Evolutionary conservation across 2,888 invertebrate genomes (phyloP), one percentile per base, ranked within the genome.

Genomic region (Andrena marginata): DNA sequence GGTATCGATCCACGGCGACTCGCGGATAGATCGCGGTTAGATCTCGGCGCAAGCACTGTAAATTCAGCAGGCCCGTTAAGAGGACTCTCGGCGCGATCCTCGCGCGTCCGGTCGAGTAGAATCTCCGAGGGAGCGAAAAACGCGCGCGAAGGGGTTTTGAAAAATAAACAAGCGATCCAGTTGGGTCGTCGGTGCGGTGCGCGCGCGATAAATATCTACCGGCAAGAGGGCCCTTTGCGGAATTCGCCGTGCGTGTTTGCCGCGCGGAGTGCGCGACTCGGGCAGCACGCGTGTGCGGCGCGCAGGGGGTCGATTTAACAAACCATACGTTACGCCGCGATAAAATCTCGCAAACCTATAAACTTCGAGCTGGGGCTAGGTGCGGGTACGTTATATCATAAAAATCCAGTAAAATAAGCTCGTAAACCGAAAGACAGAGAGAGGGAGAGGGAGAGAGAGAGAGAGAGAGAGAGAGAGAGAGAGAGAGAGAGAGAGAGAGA

Each of bases 401-500:
- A 93, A 93, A 94, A 94, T 93, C 92, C 93, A 91, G 93, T 94
- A 93, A 93, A 93, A 93, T 93, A 93, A 92, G 92, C 92, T 93
- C 93, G 93, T 93, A 93, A 94, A 93, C 88, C 87, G 90, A 84
- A 89, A 69, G 80, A 79, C 60, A 76, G 83, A 80, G 76, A 68
- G 77, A 80, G 68, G 65, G 77, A 80, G 68, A 70, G 69, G 65
- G 77, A 80, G 68, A 70, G 69, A 68, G 77, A 80, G 68, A 70
- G 69, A 68, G 77, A 80, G 68, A 70, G 69, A 68, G 77, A 80
- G 68, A 70, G 69, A 68, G 77, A 80, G 68, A 70, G 69, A 68
- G 77, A 80, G 68, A 70, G 69, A n/a, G 90, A 84, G 89, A 69
- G 80, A 79, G 56, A 76, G 83, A 80, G 76, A 68, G 77, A 80